These are phyloP conservation scores for Phalacrocorax aristotelis DNA, from an alignment of 2,113 vertebrate genomes.

Conservation along the genomic window DNA sequence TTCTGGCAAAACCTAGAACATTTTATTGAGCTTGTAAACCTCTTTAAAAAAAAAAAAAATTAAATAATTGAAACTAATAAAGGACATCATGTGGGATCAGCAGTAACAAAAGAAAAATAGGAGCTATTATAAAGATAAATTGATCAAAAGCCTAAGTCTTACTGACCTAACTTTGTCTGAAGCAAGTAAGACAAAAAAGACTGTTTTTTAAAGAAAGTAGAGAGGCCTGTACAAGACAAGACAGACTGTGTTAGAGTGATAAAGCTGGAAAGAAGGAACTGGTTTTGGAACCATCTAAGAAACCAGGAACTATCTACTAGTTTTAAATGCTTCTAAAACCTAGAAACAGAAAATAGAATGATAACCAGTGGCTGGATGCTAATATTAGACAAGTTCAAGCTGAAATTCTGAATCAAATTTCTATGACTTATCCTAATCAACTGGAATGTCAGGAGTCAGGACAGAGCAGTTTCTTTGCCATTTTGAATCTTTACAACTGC, in stretches of 20 bases:
- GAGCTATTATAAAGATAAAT: neutral
- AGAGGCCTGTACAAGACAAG: neutral
- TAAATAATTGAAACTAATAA: neutral
- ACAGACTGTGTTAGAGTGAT: neutral
- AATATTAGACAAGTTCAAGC: neutral
- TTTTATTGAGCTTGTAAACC: neutral
- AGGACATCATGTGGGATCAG: neutral
- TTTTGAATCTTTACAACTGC: neutral
- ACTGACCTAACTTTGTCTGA: neutral
- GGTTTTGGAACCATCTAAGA: neutral
- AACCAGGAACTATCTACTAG: neutral
- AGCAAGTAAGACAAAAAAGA: neutral
- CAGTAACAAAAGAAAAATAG: neutral
- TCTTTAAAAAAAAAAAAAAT: neutral
- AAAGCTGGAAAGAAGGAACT: neutral
- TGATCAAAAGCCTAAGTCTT: neutral
- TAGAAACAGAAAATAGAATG: neutral
- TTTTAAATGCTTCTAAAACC: neutral
- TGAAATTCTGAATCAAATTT: neutral
- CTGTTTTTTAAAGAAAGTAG: neutral
- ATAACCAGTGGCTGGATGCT: neutral
- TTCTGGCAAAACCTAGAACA: neutral
- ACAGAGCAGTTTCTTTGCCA: neutral
- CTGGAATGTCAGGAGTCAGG: neutral
- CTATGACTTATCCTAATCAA: neutral